A percentile compares a stretch with the other conserved stretches of the same genome.
Conservation (phyloP, 2,113 vertebrate species). For the Kryptolebias marmoratus region DNA sequence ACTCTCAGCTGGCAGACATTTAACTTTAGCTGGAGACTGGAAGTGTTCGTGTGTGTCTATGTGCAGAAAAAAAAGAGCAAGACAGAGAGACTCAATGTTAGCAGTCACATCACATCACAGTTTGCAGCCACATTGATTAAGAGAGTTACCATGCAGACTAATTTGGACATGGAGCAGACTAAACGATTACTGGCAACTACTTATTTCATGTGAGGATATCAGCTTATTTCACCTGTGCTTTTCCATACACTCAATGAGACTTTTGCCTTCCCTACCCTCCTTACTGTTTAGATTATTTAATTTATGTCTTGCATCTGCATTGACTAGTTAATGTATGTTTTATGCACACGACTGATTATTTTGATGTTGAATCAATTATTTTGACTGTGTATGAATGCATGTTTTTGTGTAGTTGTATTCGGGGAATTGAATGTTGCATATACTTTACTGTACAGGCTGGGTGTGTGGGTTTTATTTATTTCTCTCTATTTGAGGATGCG, state of each 20-base stretch:
- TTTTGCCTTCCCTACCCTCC: not conserved
- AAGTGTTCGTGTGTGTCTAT: slow-evolving; percentile 14
- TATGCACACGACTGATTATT: slow-evolving; percentile 24
- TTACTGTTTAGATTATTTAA: slow-evolving; percentile 1
- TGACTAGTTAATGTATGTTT: slow-evolving; percentile 2
- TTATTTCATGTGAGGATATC: slow-evolving; percentile 45
- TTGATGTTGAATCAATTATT: slow-evolving; percentile 7
- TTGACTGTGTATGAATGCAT: not conserved
- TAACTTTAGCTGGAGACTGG: slow-evolving; percentile 61
- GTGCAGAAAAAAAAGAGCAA: slow-evolving; percentile 1
- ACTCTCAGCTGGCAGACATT: slow-evolving; percentile 74
- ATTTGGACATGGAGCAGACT: slow-evolving; percentile 63
- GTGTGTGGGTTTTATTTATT: slow-evolving; percentile 65
- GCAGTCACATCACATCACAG: slow-evolving; percentile 79
- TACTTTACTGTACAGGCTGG: slow-evolving; percentile 4
- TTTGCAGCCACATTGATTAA: slow-evolving; percentile 74
- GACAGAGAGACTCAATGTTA: slow-evolving; percentile 65
- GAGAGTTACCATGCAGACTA: slow-evolving; percentile 68
- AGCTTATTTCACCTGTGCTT: slow-evolving; percentile 21
- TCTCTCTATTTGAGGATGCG: slow-evolving; percentile 66
- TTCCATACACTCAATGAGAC: not conserved
- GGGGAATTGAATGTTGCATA: slow-evolving; percentile 32
- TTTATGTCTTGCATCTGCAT: slow-evolving; percentile 1
- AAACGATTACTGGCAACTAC: slow-evolving; percentile 46
- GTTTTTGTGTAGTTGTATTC: not conserved